Percentiles rank a stretch among this genome's conserved stretches.
Evolutionary conservation across 2,888 invertebrate species (phyloP).

Genomic region (Drosophila cognata): DNA sequence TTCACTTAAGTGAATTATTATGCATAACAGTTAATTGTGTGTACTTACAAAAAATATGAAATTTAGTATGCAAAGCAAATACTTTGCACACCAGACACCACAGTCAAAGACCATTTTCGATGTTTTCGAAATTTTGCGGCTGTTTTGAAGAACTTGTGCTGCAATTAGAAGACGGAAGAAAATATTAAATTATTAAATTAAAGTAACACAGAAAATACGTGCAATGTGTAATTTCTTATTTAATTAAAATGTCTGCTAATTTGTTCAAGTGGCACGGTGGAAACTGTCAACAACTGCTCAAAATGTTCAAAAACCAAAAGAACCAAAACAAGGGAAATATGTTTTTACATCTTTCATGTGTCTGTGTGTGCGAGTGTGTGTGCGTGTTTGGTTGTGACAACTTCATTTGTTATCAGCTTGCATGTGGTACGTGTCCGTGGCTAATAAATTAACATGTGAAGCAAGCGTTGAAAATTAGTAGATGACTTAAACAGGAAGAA

Average conservation of each 20-base stretch:
- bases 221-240: conserved; percentile 46
- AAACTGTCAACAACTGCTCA: conserved; percentile 54
- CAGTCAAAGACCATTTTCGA: conserved; percentile 86
- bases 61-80: conserved; percentile 90
- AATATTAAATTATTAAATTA: conserved; percentile 9
- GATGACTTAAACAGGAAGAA: conserved; percentile 27
- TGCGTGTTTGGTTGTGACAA: conserved; percentile 11
- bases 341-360: conserved; percentile 25
- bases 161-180: conserved; percentile 44
- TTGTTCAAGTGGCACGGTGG: conserved; percentile 58
- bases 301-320: conserved; percentile 32
- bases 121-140: conserved; percentile 76
- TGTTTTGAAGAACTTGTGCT: conserved; percentile 53
- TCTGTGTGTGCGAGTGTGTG: not conserved
- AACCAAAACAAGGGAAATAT: conserved; percentile 35
- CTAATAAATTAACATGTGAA: conserved; percentile 75
- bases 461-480: conserved; percentile 52
- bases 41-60: conserved; percentile 90
- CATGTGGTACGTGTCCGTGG: conserved; percentile 60
- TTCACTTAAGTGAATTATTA: not conserved
- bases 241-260: conserved; percentile 51
- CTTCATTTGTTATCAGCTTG: conserved; percentile 58
- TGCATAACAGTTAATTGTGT: conserved; percentile 40
- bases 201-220: conserved; percentile 3
- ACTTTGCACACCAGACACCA: conserved; percentile 89